Base-by-base conservation (phyloP, 2,797 vertebrate species). In the Hippopotamyrus pictus region DNA sequence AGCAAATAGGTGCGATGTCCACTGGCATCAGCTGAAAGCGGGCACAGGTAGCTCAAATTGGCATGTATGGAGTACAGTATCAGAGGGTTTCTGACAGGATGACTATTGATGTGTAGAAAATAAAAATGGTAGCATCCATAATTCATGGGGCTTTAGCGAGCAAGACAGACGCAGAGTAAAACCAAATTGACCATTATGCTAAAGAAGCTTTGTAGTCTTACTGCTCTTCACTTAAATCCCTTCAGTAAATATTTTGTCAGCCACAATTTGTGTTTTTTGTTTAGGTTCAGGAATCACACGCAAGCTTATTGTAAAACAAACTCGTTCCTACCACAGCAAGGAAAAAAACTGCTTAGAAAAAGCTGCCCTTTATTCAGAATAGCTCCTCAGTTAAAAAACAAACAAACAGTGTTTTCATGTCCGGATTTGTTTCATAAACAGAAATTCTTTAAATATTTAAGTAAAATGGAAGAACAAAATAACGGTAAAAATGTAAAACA, bases 211-310 rank as follows among this genome's bases (percentile, higher is more conserved):
- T 86, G 53, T 73, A 59, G 82, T 88, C 44, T 46, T 57, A 22
- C 25, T 85, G 59, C 88, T 90, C 46, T 85, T 89, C 53, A 46
- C 79, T 53, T 88, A 86, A 89, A 90, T 88, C 87, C 79, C 29
- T 25, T 59, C 57, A 86, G 87, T 85, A 90, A 90, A 88, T 88
- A 88, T 88, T 88, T 29, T 54, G 57, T 46, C 44, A 84, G 37
- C 2, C 62, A 46, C 59, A 88, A 48, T 88, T 76, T 48, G 54
- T 83, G 85, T 17, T 48, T 76, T 76, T 48, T 22, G 17, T 17
- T 41, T 41, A 37, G 41, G 73, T 53, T 51, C 37, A 8, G 73
- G 73, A 79, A 87, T 51, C 1, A 54, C 14, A 53, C 29, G 0
- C 1, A 83, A 57, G 53, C 8, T 59, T 83, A 62, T 44, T 33